Evolutionary conservation across 2,113 vertebrate genomes (phyloP).

Genomic region (Actenoides hombroni): DNA sequence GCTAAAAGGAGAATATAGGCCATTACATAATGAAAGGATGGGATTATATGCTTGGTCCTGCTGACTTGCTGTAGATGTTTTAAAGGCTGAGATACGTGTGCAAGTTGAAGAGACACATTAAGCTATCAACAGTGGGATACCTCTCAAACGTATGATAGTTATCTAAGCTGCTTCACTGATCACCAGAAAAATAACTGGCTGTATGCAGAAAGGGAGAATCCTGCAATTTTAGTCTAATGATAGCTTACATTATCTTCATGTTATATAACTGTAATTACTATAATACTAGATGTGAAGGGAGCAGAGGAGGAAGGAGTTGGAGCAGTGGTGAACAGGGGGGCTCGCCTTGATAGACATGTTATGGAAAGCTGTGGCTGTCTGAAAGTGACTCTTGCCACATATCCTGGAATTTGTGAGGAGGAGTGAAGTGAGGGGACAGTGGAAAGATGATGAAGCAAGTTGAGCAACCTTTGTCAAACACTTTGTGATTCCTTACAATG

Average conservation of each 20-base stretch:
- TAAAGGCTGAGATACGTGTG: not conserved
- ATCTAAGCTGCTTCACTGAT: not conserved
- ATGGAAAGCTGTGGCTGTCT: not conserved
- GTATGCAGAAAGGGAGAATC: not conserved
- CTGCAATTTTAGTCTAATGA: not conserved
- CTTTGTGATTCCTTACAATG: too few relatives aligned
- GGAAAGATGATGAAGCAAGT: too few relatives aligned
- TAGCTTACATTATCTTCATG: not conserved
- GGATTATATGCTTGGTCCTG: not conserved
- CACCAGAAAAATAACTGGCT: not conserved
- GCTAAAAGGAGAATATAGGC: slow-evolving; percentile 9
- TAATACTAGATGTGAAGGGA: not conserved
- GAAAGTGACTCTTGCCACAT: not conserved
- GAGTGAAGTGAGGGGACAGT: too few relatives aligned
- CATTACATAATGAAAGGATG: not conserved
- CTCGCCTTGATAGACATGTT: not conserved
- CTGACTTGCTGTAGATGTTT: not conserved
- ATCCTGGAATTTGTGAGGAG: not conserved
- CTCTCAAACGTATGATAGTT: not conserved
- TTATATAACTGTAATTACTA: not conserved
- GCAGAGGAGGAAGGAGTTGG: not conserved
- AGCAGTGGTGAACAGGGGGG: not conserved
- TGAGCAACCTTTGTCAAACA: too few relatives aligned
- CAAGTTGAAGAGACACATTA: not conserved
- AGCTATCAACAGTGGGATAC: not conserved